Base-by-base conservation (phyloP, 2,113 vertebrate genomes). In the Isurus oxyrinchus region DNA sequence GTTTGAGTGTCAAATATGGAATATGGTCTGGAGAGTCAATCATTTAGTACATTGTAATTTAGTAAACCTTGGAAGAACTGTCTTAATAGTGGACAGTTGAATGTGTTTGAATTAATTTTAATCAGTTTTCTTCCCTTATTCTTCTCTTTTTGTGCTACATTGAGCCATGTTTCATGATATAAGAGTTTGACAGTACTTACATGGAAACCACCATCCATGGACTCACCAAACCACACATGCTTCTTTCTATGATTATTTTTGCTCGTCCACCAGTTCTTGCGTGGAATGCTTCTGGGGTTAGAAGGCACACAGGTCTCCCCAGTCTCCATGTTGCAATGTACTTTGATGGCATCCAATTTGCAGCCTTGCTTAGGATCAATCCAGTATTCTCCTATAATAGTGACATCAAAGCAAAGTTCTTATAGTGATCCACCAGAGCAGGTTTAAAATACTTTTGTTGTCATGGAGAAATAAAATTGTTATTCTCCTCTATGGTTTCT, bases 331-430 rank as follows among this genome's bases (percentile, higher is more conserved):
- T 96, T 86, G 57, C 96, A 96, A 35, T 84, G 76, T 31, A 96
- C 95, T 94, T 96, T 95, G 81, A 96, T 96, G 59, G 96, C 79
- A 63, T 96, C 96, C 35, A 66, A 44, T 10, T 31, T 87, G 53
- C 90, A 84, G 94, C 96, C 96, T 61, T 96, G 90, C 40, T 96
- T 96, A 27, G 96, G 96, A 88, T 96, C 96, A 86, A 96, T 96
- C 96, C 96, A 96, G 96, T 96, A 96, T 14, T 96, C 57, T 44
- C 96, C 96, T 96, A 35, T 40, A 40, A 72, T 66, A 90, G 53
- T 67, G 8, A 95, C 6, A 55, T 63, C 66, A 95, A 95, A 76
- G 66, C 67, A 72, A 63, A 55, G 31, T 44, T 55, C 44, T 72
- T 69, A 95, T 3, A 72, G 66, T 49, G 67, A 69, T 19, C 19